phyloP scores from a whole-genome alignment of 1,140 invertebrate genomes.

The Dendroctonus valens region DNA sequence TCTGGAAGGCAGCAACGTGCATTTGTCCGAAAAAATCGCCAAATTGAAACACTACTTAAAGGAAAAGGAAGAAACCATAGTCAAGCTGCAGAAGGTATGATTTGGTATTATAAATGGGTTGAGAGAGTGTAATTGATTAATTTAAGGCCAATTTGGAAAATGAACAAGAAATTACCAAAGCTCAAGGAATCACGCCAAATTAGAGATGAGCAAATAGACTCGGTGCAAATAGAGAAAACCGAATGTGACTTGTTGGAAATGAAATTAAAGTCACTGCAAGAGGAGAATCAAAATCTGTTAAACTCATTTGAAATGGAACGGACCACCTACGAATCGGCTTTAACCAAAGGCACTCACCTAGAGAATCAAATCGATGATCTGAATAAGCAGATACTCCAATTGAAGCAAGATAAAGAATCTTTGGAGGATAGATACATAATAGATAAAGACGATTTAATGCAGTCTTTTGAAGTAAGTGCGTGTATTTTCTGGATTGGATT shows the following conservation, averaged over 20 bases:
- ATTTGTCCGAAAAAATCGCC: slow-evolving; percentile 46
- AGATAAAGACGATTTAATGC: slow-evolving; percentile 12
- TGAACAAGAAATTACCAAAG: slow-evolving; percentile 26
- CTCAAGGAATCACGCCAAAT: slow-evolving; percentile 34
- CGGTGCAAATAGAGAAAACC: slow-evolving; percentile 47
- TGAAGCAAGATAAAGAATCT: slow-evolving; percentile 18
- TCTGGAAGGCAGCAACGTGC: slow-evolving; percentile 48
- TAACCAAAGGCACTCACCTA: slow-evolving; percentile 14
- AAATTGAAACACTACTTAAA: slow-evolving; percentile 45
- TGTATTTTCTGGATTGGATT: background rate
- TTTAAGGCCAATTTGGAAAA: slow-evolving; percentile 21
- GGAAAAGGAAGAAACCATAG: slow-evolving; percentile 29
- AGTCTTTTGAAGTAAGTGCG: slow-evolving; percentile 18
- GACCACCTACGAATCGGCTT: slow-evolving; percentile 23
- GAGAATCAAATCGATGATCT: slow-evolving; percentile 30
- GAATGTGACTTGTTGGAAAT: slow-evolving; percentile 37
- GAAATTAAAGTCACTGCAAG: slow-evolving; percentile 38
- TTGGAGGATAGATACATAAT: slow-evolving; percentile 1
- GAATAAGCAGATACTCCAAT: slow-evolving; percentile 14
- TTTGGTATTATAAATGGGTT: background rate
- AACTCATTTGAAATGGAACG: slow-evolving; percentile 31
- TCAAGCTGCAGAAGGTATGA: slow-evolving; percentile 43
- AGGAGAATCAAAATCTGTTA: slow-evolving; percentile 34
- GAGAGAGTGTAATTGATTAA: background rate
- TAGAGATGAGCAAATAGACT: slow-evolving; percentile 36